Conservation (phyloP, 1,140 invertebrate species). For the Prorops nasuta region DNA sequence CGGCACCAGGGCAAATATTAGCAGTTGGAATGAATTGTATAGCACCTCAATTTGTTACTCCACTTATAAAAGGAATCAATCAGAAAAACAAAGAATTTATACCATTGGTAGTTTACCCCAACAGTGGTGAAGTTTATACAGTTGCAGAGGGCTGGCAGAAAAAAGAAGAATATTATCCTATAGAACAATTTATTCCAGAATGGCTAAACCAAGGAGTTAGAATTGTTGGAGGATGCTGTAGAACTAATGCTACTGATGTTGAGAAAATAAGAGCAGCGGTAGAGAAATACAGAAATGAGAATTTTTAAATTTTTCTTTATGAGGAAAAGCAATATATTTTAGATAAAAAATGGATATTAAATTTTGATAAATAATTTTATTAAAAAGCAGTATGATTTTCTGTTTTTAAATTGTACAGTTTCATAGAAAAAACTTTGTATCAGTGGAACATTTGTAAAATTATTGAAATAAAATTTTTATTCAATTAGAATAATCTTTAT, state of each 20-base stretch:
- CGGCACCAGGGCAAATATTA: slow-evolving; percentile 64
- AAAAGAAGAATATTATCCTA: slow-evolving; percentile 54
- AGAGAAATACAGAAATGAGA: slow-evolving; percentile 2
- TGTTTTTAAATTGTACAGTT: no score
- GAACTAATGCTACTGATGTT: slow-evolving; percentile 68
- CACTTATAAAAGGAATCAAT: slow-evolving; percentile 60
- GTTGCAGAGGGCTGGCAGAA: slow-evolving; percentile 61
- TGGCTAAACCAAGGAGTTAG: slow-evolving; percentile 71
- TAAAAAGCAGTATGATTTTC: no score
- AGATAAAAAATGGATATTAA: no score
- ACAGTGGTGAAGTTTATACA: slow-evolving; percentile 66
- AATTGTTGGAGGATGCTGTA: slow-evolving; percentile 79
- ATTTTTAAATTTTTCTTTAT: background rate
- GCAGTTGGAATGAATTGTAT: slow-evolving; percentile 89
- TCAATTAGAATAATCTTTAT: no score
- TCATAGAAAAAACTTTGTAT: no score
- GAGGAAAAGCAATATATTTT: background rate
- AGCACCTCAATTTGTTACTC: slow-evolving; percentile 60
- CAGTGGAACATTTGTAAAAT: no score
- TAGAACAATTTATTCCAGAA: slow-evolving; percentile 63
- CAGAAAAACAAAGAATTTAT: slow-evolving; percentile 31
- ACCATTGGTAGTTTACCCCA: slow-evolving; percentile 71
- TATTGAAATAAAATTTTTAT: no score
- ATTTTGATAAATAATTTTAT: no score
- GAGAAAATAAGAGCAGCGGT: slow-evolving; percentile 53